A percentile compares a stretch with the other conserved stretches of the same genome.
Conservation (phyloP, 2,888 invertebrate genomes). For the Clistopyga incitator region DNA sequence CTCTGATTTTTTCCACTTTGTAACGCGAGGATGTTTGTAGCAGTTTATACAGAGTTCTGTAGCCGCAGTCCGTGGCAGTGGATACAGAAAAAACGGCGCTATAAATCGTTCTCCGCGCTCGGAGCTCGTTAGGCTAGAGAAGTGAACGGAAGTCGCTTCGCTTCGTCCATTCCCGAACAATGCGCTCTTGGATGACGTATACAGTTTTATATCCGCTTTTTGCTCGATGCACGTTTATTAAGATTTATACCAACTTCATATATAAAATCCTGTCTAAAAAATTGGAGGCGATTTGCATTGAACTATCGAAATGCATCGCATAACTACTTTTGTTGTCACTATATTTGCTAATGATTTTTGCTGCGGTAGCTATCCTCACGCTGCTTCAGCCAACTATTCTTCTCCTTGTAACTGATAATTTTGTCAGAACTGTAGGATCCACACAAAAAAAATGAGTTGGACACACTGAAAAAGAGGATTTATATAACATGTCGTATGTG, state of each 20-base stretch:
- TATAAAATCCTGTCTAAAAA: too few species aligned
- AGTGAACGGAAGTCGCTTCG: constrained; percentile 56
- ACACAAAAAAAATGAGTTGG: too few species aligned
- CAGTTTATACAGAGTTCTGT: constrained; percentile 11
- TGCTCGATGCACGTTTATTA: constrained; percentile 12
- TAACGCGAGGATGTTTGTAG: constrained; percentile 22
- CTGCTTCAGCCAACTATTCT: too few species aligned
- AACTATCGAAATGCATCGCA: too few species aligned
- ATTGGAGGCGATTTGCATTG: too few species aligned
- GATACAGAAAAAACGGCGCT: constrained; percentile 15
- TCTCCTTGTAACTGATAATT: too few species aligned
- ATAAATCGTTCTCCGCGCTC: constrained; percentile 35
- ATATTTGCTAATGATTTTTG: too few species aligned
- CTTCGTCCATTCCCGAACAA: constrained; percentile 58
- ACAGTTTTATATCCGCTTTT: constrained; percentile 49
- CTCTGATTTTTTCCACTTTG: constrained; percentile 38
- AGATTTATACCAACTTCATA: background rate
- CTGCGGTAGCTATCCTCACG: too few species aligned
- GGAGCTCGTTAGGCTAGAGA: constrained; percentile 60
- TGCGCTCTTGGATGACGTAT: constrained; percentile 40
- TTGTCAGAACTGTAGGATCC: too few species aligned
- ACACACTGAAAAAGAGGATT: too few species aligned
- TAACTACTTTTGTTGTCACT: too few species aligned
- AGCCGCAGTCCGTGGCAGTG: constrained; percentile 1
- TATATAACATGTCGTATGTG: too few species aligned